Percentiles rank a stretch among this genome's conserved stretches.
Conservation (phyloP, 2,888 invertebrate species). For the Glyphotaelius pellucidus region DNA sequence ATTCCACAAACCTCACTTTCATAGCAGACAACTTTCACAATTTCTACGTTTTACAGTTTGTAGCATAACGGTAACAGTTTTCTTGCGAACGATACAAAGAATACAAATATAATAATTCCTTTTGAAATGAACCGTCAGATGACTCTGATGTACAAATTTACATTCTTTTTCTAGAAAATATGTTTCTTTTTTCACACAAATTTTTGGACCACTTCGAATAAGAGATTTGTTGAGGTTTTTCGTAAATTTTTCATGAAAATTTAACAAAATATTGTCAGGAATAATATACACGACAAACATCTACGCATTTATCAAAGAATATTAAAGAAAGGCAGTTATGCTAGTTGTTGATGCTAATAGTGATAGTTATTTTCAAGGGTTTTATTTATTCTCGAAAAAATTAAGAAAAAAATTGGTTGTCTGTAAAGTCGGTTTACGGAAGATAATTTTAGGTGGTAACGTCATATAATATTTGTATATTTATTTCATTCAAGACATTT, state of each 20-base stretch:
- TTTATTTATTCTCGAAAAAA: too few species aligned
- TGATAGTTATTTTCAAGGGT: too few species aligned
- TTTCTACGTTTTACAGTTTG: background rate
- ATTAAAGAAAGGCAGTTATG: too few species aligned
- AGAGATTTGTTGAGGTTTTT: background rate
- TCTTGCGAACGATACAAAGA: background rate
- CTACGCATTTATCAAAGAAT: too few species aligned
- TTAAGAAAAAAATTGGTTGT: too few species aligned
- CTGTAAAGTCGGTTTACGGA: too few species aligned
- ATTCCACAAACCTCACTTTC: background rate
- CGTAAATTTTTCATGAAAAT: background rate
- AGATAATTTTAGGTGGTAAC: too few species aligned
- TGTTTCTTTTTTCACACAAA: background rate
- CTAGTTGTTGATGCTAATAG: too few species aligned
- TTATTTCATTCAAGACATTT: too few species aligned
- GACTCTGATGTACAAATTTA: background rate
- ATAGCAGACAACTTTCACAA: background rate
- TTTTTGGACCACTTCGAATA: background rate
- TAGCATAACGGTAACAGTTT: background rate
- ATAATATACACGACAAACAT: too few species aligned
- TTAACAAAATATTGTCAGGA: background rate
- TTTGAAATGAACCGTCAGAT: background rate
- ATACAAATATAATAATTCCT: slow-evolving; percentile 7
- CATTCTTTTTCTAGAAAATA: background rate
- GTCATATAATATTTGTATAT: too few species aligned